Evolutionary conservation across 2,888 invertebrate genomes (phyloP), one percentile per base, ranked within the genome.

Genomic region (Archips xylosteana): DNA sequence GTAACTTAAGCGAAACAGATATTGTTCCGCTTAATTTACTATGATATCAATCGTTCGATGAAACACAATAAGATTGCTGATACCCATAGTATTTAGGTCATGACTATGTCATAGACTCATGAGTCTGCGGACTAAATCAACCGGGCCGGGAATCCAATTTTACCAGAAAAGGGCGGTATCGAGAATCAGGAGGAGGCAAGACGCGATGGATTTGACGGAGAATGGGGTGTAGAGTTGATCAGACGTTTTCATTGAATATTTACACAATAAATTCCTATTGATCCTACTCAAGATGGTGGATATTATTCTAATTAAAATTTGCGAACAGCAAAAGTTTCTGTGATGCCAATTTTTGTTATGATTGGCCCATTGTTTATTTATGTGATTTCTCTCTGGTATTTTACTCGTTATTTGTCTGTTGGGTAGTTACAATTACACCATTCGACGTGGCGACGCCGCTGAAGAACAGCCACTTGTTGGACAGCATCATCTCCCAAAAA

Each of bases 101-200:
- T 23, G 23, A 23, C 23, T 23, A 23, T 23, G 23, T 23, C 23
- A 23, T 23, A 23, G 23, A 23, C 23, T 23, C 23, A 23, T 12
- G 57, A 12, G 32, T 32, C 32, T 57, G 23, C 32, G 5, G 12
- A 57, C 12, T 12, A 32, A 57, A 57, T 32, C 10, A 12, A 1
- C 32, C 32, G 57, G 2, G 12, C 57, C n/a, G n/a, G n/a, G 32
- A 65, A 71, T 60, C 34, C 60, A 49, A 71, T 66, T 60, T 71
- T 34, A 13, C 3, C 10, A 13, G 49, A 49, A 49, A 49, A n/a
- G 2, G n/a, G 49, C 49, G 49, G 13, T 13, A 39, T 5, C 3
- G 4, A n/a, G 49, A 49, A 39, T 5, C 3, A 13, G 49, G 49
- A 49, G 49, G n/a, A n/a, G n/a, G 49, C n/a, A 4, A 49, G 39